Conservation (phyloP, 2,113 vertebrate species). For the Malaclemys terrapin region DNA sequence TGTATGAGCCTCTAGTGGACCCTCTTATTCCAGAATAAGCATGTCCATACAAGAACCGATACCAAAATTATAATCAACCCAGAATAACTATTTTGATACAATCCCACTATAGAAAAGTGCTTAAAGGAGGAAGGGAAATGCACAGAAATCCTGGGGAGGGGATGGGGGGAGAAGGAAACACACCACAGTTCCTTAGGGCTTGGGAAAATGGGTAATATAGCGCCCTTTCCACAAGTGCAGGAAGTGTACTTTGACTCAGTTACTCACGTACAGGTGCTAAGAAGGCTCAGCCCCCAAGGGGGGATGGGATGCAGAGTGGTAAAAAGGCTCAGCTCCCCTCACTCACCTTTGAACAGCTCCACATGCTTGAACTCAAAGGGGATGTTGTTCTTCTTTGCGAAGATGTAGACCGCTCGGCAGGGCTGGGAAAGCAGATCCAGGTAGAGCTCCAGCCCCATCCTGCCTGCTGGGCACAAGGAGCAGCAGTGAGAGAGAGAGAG, state of each 20-base stretch:
- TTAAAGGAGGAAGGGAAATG: neutral
- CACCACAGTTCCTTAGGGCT: neutral
- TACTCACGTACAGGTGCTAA: neutral
- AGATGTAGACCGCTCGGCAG: slow-evolving; percentile 84
- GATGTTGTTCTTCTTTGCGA: slow-evolving; percentile 82
- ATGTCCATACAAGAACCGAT: neutral
- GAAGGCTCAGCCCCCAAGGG: neutral
- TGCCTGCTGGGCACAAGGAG: neutral
- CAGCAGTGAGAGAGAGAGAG: neutral
- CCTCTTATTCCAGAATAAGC: neutral
- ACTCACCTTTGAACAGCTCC: slow-evolving; percentile 81
- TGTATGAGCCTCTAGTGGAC: neutral
- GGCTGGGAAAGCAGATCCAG: slow-evolving; percentile 88
- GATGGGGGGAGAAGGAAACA: neutral
- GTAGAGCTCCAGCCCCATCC: slow-evolving; percentile 82
- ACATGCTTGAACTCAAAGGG: slow-evolving; percentile 82
- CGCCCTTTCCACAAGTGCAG: neutral
- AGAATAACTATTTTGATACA: neutral
- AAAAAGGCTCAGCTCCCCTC: neutral
- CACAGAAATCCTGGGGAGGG: neutral
- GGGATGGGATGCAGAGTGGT: neutral
- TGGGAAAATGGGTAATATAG: neutral
- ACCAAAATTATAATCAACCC: neutral
- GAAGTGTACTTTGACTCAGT: neutral
- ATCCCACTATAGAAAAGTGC: neutral